Evolutionary conservation across 1,140 invertebrate species (phyloP).

Genomic region (Drosophila seguyi): DNA sequence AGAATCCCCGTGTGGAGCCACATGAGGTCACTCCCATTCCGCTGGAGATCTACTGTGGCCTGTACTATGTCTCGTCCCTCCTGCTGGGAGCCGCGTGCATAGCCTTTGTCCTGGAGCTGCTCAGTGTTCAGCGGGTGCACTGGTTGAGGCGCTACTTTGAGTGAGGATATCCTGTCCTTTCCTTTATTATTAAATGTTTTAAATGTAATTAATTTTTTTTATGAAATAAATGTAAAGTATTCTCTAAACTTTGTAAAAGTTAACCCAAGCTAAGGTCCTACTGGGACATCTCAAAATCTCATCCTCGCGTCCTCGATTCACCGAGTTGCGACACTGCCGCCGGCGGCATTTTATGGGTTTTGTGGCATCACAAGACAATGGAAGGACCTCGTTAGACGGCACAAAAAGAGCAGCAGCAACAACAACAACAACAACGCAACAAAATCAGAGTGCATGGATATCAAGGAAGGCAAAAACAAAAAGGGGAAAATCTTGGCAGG

Average conservation of each 20-base stretch:
- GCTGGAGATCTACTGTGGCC: conserved; percentile 44
- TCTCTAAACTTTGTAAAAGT: background rate
- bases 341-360: conserved; percentile 40
- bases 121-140: conserved; percentile 25
- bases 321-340: conserved; percentile 50
- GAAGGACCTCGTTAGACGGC: conserved; percentile 49
- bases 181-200: conserved; percentile 4
- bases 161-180: background rate
- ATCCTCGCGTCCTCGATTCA: conserved; percentile 12
- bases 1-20: background rate
- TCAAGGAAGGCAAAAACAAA: conserved; percentile 5
- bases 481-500: background rate
- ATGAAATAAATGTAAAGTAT: background rate
- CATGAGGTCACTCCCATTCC: conserved; percentile 24
- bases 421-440: conserved; percentile 37
- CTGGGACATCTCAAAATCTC: conserved; percentile 16
- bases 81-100: conserved; percentile 17
- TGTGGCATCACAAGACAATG: conserved; percentile 55
- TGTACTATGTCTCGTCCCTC: conserved; percentile 37
- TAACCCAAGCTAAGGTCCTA: background rate
- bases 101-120: conserved; percentile 51
- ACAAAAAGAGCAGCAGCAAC: conserved; percentile 35
- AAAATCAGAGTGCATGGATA: conserved; percentile 20
- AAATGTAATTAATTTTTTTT: background rate
- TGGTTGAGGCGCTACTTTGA: conserved; percentile 49